These are phyloP conservation scores for Taxidea taxus DNA, from an alignment of 2,113 vertebrate species.

Conservation along the genomic window DNA sequence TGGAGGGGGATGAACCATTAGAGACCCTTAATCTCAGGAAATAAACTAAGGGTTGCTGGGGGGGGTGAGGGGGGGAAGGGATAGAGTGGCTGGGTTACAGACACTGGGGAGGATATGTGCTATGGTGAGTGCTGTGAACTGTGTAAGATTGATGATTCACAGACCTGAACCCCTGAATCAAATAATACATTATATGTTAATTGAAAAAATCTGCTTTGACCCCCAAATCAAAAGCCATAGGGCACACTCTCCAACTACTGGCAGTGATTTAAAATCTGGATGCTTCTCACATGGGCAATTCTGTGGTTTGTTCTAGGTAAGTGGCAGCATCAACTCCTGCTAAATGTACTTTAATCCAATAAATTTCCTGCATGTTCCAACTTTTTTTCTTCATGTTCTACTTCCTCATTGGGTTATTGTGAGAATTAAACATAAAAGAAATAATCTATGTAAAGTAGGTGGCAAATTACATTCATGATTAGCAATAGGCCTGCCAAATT, in stretches of 20 bases:
- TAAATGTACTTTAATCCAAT: background rate
- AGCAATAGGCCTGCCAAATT: background rate
- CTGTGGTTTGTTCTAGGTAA: background rate
- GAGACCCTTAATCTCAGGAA: too few relatives aligned
- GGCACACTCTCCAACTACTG: background rate
- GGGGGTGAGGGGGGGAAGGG: fast-evolving
- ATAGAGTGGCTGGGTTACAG: too few relatives aligned
- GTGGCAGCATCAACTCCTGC: background rate
- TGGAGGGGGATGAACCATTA: too few relatives aligned
- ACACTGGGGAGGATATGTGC: too few relatives aligned
- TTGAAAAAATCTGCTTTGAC: background rate
- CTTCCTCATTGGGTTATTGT: background rate
- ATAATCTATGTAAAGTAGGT: background rate
- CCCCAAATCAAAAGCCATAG: background rate
- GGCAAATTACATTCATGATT: background rate
- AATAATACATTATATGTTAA: too few relatives aligned
- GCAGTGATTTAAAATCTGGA: background rate
- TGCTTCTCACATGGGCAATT: background rate
- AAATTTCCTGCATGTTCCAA: background rate
- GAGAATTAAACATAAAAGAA: background rate
- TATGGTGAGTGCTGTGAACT: too few relatives aligned
- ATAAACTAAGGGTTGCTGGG: too few relatives aligned
- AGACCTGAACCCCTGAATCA: too few relatives aligned
- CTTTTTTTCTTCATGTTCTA: background rate
- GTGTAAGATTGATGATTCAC: too few relatives aligned